Evolutionary conservation across 2,113 vertebrate species (phyloP).

Genomic region (Passer domesticus): DNA sequence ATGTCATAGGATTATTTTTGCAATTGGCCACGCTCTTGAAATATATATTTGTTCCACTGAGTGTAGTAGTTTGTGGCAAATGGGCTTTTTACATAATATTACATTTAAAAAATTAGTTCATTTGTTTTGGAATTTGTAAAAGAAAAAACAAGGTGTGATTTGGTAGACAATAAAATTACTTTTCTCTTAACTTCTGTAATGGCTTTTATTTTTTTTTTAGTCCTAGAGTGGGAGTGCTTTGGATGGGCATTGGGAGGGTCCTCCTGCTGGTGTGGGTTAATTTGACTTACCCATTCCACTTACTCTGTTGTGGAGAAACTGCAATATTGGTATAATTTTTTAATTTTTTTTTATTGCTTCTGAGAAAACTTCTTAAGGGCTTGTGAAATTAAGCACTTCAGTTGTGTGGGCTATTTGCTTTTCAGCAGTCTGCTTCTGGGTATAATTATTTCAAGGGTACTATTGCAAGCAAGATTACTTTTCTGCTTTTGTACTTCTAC

Average conservation of each 20-base stretch:
- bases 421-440: not conserved
- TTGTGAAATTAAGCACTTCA: not conserved
- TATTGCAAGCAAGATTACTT: not conserved
- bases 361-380: not conserved
- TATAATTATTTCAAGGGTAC: not conserved
- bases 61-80: conserved; percentile 11
- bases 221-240: not conserved
- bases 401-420: not conserved
- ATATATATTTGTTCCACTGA: conserved; percentile 43
- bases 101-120: not conserved
- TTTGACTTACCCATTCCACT: not conserved
- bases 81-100: not conserved
- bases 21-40: conserved; percentile 3
- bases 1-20: conserved; percentile 67
- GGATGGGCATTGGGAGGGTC: not conserved
- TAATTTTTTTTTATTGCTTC: not conserved
- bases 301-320: not conserved
- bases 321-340: not conserved
- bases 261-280: not conserved
- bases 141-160: not conserved
- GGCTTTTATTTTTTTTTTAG: not conserved
- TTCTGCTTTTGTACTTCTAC: not conserved
- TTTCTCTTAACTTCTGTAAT: not conserved
- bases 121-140: conserved; percentile 25
- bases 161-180: conserved; percentile 60